Evolutionary conservation across 2,113 vertebrate genomes (phyloP).

Genomic region (Xyrauchen texanus): DNA sequence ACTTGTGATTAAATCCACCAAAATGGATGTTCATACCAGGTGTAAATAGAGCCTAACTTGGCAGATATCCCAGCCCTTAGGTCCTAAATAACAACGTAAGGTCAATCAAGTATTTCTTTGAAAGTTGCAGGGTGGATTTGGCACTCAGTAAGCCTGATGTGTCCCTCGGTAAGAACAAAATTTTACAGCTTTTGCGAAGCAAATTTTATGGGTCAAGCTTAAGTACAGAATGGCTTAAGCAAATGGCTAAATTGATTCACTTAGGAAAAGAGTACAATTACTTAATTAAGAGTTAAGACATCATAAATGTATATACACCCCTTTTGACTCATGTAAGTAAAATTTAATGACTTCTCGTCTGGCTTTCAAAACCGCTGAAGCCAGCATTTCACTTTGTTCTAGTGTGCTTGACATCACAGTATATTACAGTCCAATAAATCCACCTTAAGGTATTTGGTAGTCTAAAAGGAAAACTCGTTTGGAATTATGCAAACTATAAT

Average conservation of each 20-base stretch:
- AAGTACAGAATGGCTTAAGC: constrained; percentile 11
- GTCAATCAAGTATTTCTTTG: background rate
- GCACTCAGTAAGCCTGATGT: too few relatives aligned
- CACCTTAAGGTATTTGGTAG: background rate
- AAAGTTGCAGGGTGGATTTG: too few relatives aligned
- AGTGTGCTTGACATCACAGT: background rate
- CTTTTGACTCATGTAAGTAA: constrained; percentile 29
- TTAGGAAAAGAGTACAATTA: constrained; percentile 51
- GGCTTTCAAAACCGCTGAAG: constrained; percentile 39
- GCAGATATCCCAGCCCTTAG: too few relatives aligned
- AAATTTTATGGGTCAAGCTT: constrained; percentile 40
- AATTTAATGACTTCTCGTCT: constrained; percentile 25
- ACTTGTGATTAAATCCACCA: too few relatives aligned
- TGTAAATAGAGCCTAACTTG: too few relatives aligned
- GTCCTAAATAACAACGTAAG: too few relatives aligned
- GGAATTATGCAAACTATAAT: background rate
- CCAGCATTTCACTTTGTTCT: constrained; percentile 28
- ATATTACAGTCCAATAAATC: constrained; percentile 25
- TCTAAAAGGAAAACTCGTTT: background rate
- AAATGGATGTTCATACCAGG: too few relatives aligned
- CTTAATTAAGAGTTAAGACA: constrained; percentile 36
- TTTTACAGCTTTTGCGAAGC: background rate
- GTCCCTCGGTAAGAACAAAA: background rate
- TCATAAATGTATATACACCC: constrained; percentile 27
- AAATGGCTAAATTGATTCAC: constrained; percentile 33